Evolutionary conservation across 2,888 invertebrate genomes (phyloP).

Genomic region (Drosophila paranaensis): DNA sequence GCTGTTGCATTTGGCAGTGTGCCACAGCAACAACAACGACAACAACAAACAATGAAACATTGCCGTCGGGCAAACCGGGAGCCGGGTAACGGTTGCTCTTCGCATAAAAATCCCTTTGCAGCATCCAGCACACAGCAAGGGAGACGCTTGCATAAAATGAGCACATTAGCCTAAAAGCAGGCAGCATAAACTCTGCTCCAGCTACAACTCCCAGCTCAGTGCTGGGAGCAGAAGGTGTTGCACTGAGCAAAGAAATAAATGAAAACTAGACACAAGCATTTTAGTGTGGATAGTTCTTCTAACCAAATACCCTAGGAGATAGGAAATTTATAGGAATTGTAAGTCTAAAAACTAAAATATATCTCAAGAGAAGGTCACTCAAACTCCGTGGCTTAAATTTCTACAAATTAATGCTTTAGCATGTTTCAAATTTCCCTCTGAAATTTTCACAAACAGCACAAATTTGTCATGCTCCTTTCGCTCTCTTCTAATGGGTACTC

Average conservation of each 20-base stretch:
- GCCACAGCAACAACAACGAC: constrained; percentile 37
- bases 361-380: no score
- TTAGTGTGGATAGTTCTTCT: neutral
- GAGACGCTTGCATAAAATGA: constrained; percentile 59
- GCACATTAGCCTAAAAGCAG: constrained; percentile 74
- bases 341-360: no score
- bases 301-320: constrained; percentile 16
- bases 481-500: neutral
- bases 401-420: neutral
- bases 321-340: no score
- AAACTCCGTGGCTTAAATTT: no score
- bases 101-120: constrained; percentile 58
- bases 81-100: constrained; percentile 3
- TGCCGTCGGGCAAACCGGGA: constrained; percentile 32
- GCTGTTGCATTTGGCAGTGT: constrained; percentile 66
- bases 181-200: constrained; percentile 39
- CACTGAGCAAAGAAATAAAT: constrained; percentile 46
- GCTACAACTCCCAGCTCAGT: constrained; percentile 20
- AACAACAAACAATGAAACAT: constrained; percentile 55
- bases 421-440: neutral
- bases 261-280: constrained; percentile 7
- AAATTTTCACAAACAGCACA: no score
- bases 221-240: constrained; percentile 43
- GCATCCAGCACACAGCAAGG: constrained; percentile 8
- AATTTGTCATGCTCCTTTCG: neutral